Base-by-base conservation (phyloP, 2,888 invertebrate species). In the Julus scanicus region DNA sequence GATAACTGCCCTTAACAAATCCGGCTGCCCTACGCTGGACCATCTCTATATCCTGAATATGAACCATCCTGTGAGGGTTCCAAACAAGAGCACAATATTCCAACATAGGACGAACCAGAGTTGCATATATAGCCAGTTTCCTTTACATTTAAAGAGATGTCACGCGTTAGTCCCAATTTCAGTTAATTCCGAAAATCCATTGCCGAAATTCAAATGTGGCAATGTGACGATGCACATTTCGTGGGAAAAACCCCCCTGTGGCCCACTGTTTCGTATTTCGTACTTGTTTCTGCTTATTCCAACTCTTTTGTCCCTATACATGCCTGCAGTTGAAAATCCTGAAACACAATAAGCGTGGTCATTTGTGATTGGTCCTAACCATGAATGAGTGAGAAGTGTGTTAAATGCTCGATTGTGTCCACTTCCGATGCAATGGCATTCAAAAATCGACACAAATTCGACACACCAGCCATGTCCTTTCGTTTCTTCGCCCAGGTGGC, bases 321-420 rank as follows among this genome's bases (percentile, higher is more conserved):
- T 37, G 80, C 15, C 11, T 71, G 20, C 71, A 71, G 71, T 71
- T 71, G 71, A 20, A 71, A 80, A 39, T 37, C 37, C 80, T 37
- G 80, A 15, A 57, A 57, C 57, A 29, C 29, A 71, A 29, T 71
- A 71, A 11, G 71, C 71, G 5, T 13, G 71, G 71, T 29, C 71
- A 71, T 29, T 29, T 2, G 71, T 29, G 13, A 71, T 71, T 71
- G 71, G 71, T 29, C 71, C 63, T 63, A 63, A 20, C 63, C 63
- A 63, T 71, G 71, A 71, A 71, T 71, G 71, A 80, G 37, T 80
- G 80, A 80, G 37, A 80, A 80, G 80, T 80, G 80, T 80, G 80
- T 37, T 80, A 80, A 80, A 80, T 80, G 80, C 37, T 80, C 80
- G 37, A 80, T 80, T 80, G 80, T 80, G 80, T 80, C 80, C 80